Conservation (phyloP, 1,140 invertebrate genomes). For the Tetramorium parvispinum region DNA sequence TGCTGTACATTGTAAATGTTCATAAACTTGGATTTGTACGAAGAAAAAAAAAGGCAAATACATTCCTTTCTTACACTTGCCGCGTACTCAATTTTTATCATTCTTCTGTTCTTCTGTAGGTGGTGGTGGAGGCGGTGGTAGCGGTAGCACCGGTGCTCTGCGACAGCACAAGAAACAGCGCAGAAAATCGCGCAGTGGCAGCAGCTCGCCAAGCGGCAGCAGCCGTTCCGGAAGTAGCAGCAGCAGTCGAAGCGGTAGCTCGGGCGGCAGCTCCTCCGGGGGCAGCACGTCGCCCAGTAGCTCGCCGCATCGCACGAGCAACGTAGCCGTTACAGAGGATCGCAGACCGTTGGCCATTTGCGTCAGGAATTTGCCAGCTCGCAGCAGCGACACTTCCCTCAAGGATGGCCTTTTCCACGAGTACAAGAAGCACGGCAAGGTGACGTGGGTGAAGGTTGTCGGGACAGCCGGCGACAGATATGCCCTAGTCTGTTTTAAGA, state of each 20-base stretch:
- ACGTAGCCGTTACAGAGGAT: conserved; percentile 87
- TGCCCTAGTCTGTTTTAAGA: conserved; percentile 97
- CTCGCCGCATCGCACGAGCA: conserved; percentile 81
- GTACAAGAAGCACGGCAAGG: conserved; percentile 99
- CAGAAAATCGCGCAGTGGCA: conserved; percentile 84
- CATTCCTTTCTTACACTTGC: background rate
- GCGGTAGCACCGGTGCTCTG: conserved; percentile 71
- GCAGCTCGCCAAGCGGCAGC: conserved; percentile 87
- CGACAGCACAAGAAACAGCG: conserved; percentile 83
- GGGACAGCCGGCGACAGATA: conserved; percentile 93
- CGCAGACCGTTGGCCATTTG: conserved; percentile 94
- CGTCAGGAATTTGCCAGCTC: conserved; percentile 94
- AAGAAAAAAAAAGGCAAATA: background rate
- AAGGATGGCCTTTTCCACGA: conserved; percentile 99
- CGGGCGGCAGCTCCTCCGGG: conserved; percentile 84
- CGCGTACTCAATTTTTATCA: conserved; percentile 53
- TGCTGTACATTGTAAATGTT: background rate
- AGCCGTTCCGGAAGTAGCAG: conserved; percentile 87
- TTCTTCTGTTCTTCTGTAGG: conserved; percentile 60
- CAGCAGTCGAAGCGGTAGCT: conserved; percentile 87
- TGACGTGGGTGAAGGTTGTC: conserved; percentile 96
- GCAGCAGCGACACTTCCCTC: conserved; percentile 96
- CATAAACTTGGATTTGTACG: background rate
- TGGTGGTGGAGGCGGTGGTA: conserved; percentile 71
- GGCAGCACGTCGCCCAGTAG: conserved; percentile 84